These are phyloP conservation scores for Psittacara wagleri DNA, from an alignment of 2,113 vertebrate genomes.

Conservation along the genomic window DNA sequence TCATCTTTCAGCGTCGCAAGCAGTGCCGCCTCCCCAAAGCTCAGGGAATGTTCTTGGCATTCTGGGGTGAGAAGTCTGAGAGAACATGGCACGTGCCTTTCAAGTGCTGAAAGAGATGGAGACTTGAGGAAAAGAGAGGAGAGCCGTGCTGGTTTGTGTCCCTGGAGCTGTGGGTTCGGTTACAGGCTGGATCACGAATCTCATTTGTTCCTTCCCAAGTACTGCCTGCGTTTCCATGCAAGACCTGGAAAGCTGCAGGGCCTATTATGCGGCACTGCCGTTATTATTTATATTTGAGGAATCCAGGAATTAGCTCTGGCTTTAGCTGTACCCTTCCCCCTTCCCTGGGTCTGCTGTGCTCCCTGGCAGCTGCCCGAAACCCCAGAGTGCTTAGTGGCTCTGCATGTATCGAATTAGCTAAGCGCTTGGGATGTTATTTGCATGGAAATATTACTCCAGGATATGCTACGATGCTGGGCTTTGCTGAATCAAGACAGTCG, in stretches of 20 bases:
- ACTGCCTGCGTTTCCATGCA: background rate
- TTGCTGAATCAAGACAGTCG: constrained; percentile 44
- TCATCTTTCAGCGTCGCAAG: background rate
- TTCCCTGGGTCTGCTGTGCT: constrained; percentile 2
- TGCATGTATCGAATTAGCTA: constrained; percentile 43
- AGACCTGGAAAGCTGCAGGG: constrained; percentile 30
- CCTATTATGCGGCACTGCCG: background rate
- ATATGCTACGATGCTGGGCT: background rate
- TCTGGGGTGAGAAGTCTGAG: background rate
- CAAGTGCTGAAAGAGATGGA: background rate
- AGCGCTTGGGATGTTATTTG: constrained; percentile 2
- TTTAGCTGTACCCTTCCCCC: constrained; percentile 45
- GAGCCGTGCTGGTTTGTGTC: background rate
- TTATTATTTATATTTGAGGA: constrained; percentile 54
- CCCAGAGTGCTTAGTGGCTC: background rate
- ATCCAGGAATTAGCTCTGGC: constrained; percentile 44
- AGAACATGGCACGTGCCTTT: background rate
- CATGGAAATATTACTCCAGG: constrained; percentile 29
- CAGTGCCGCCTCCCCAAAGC: background rate
- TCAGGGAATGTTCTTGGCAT: background rate
- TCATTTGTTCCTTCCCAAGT: background rate
- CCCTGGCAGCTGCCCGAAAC: constrained; percentile 49
- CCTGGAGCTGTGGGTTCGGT: background rate
- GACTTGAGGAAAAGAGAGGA: background rate
- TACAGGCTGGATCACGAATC: constrained; percentile 9